Percentiles rank a stretch among this genome's conserved stretches.
Evolutionary conservation across 2,888 invertebrate genomes (phyloP).

Genomic region (Eubasilissa splendida): DNA sequence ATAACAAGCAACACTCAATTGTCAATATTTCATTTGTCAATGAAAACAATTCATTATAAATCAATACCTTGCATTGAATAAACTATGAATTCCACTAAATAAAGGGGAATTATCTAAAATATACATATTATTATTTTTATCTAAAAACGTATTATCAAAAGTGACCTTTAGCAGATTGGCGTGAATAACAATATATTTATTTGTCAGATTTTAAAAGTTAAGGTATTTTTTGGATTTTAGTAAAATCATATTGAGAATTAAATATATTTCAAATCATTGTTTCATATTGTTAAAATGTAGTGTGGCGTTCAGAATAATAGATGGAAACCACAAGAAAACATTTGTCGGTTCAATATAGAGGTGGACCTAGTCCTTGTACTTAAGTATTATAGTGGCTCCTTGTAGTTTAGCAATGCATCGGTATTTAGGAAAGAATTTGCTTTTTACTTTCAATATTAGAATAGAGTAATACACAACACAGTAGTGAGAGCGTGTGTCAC

Average conservation of each 20-base stretch:
- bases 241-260: neutral
- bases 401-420: conserved; percentile 56
- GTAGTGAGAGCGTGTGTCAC: conserved; percentile 36
- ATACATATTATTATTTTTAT: conserved; percentile 23
- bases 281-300: conserved; percentile 1
- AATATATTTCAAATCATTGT: conserved; percentile 11
- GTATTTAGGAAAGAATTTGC: conserved; percentile 48
- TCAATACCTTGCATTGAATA: conserved; percentile 51
- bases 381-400: conserved; percentile 53
- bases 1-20: conserved; percentile 53
- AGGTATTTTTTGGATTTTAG: conserved; percentile 14
- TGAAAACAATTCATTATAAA: conserved; percentile 10
- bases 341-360: conserved; percentile 36
- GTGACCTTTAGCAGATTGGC: conserved; percentile 40
- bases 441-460: conserved; percentile 41
- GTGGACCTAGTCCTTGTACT: conserved; percentile 58
- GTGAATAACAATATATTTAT: conserved; percentile 32
- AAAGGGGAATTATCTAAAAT: conserved; percentile 24
- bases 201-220: conserved; percentile 22
- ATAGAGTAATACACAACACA: conserved; percentile 45
- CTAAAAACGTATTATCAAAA: conserved; percentile 35
- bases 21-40: conserved; percentile 20
- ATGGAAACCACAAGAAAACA: conserved; percentile 1
- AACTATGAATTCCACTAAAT: conserved; percentile 40
- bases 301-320: neutral